Conservation (phyloP, 2,888 invertebrate species). For the Caenorhabditis sp. region DNA sequence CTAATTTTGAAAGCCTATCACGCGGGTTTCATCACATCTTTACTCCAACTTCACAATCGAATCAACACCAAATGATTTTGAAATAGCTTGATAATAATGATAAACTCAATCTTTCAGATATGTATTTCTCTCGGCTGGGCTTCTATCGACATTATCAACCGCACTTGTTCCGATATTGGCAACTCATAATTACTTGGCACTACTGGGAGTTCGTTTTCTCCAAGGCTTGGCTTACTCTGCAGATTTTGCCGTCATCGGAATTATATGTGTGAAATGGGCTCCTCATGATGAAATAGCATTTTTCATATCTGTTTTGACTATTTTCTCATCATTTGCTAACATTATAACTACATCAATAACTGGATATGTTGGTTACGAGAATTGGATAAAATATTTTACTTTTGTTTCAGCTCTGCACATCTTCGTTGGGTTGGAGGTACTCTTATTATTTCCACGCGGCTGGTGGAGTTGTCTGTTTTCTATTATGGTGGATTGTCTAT, state of each 20-base stretch:
- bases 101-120: too few species aligned
- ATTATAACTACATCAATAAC: constrained; percentile 26
- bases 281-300: constrained; percentile 29
- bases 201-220: constrained; percentile 18
- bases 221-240: constrained; percentile 39
- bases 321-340: constrained; percentile 27
- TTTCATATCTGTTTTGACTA: constrained; percentile 33
- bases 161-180: constrained; percentile 21
- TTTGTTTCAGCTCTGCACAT: constrained; percentile 17
- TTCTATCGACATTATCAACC: too few species aligned
- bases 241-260: constrained; percentile 39
- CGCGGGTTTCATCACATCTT: too few species aligned
- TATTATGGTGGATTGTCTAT: constrained; percentile 27
- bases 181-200: constrained; percentile 11
- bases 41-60: too few species aligned
- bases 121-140: constrained; percentile 26
- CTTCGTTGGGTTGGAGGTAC: constrained; percentile 29
- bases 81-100: neutral
- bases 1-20: too few species aligned
- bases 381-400: neutral
- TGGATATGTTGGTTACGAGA: constrained; percentile 4
- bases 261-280: constrained; percentile 38
- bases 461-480: constrained; percentile 20
- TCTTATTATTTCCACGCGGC: constrained; percentile 33
- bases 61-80: too few species aligned